Base-by-base conservation (phyloP, 2,797 vertebrate genomes). In the Lateolabrax maculatus region DNA sequence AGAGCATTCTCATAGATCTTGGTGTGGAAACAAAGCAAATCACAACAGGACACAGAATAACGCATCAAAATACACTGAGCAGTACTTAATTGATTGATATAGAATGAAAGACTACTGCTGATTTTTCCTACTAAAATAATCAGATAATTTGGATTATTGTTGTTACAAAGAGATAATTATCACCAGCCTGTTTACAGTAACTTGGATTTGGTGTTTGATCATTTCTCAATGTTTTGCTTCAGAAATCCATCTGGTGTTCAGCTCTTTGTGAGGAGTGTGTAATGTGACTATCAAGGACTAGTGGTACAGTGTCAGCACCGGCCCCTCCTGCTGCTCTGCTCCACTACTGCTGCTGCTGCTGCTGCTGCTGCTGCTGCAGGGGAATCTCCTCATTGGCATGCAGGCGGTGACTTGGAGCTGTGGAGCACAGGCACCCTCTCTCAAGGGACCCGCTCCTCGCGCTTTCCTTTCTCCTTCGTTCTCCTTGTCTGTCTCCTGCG, bases 351-450 rank as follows among this genome's bases (percentile, higher is more conserved):
- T 39, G 51, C 78, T 56, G 51, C 81, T n/a, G n/a, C n/a, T 43
- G 25, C 72, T 44, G 55, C 83, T 63, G 84, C 87, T 80, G 85
- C 85, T 61, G 75, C 90, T 93, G 93, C 93, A 90, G 89, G 93
- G 94, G 94, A 95, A 94, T 95, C 94, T 95, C 90, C 93, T 95
- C 93, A 95, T 93, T 95, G 94, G 93, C 91, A 95, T 95, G 93
- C 94, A 95, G 85, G 90, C 77, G 13, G 92, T 51, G 92, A 85
- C 91, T 93, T 79, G 81, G 85, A 87, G 90, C 91, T 62, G 81
- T 85, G 84, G 93, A 93, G 92, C 93, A 90, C 90, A 60, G 70
- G 91, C 91, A 92, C 90, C 90, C 86, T 93, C 86, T 92, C 94
- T 90, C 94, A 70, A 46, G 94, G 92, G 93, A 94, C 89, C 77